These are phyloP conservation scores for Stenodera caucasica DNA, from an alignment of 2,888 invertebrate genomes.

Conservation along the genomic window DNA sequence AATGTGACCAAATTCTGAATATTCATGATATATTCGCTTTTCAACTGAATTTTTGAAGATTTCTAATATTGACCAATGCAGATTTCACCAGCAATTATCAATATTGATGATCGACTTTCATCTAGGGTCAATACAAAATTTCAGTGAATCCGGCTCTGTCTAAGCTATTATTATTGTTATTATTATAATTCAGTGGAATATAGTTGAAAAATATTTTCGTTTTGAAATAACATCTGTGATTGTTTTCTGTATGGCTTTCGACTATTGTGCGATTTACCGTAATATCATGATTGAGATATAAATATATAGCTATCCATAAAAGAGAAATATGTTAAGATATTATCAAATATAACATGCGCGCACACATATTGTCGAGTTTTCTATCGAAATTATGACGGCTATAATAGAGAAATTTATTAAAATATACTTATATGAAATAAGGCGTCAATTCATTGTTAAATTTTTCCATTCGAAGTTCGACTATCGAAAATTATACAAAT, in stretches of 20 bases:
- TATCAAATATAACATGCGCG: conserved; percentile 33
- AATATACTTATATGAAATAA: neutral
- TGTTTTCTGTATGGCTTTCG: conserved; percentile 26
- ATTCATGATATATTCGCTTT: too few species aligned
- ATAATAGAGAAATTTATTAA: neutral
- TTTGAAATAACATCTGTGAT: conserved; percentile 30
- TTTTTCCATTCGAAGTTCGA: conserved; percentile 24
- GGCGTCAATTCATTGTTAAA: neutral
- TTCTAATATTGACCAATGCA: too few species aligned
- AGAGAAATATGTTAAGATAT: conserved; percentile 34
- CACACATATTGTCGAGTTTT: conserved; percentile 10
- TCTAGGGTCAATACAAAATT: too few species aligned
- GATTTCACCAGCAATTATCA: too few species aligned
- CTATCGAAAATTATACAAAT: conserved; percentile 22
- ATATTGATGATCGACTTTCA: too few species aligned
- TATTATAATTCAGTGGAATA: too few species aligned
- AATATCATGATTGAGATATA: conserved; percentile 38
- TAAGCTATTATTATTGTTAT: too few species aligned
- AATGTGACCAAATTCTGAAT: too few species aligned
- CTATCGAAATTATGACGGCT: neutral
- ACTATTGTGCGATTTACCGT: conserved; percentile 31
- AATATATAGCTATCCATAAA: conserved; percentile 17
- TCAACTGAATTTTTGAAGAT: too few species aligned
- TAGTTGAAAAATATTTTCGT: too few species aligned
- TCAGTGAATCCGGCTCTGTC: too few species aligned